Percentiles rank a stretch among this genome's conserved stretches.
Evolutionary conservation across 2,113 vertebrate species (phyloP).

Genomic region (Brienomyrus longianalis): DNA sequence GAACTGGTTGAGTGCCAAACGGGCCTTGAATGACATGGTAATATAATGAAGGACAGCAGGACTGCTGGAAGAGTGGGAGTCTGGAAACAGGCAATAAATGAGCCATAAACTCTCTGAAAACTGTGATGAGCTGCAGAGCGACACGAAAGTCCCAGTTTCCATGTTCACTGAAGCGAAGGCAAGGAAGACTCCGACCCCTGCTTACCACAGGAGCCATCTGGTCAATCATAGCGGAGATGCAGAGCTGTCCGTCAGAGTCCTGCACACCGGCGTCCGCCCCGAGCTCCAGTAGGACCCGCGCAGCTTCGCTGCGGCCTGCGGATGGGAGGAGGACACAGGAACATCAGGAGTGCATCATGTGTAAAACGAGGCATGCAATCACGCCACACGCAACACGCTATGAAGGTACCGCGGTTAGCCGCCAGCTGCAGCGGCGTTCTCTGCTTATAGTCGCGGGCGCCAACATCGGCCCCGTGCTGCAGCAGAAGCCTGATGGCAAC

Average conservation of each 20-base stretch:
- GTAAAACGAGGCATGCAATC: background rate
- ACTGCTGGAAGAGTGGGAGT: background rate
- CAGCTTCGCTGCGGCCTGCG: slow-evolving; percentile 50
- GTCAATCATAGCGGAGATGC: slow-evolving; percentile 56
- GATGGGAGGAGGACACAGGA: background rate
- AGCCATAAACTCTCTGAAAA: background rate
- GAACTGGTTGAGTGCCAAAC: slow-evolving; percentile 54
- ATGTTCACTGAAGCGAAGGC: background rate
- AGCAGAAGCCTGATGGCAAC: slow-evolving; percentile 42
- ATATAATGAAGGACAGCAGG: background rate
- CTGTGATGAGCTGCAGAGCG: background rate
- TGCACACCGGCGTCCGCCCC: slow-evolving; percentile 48
- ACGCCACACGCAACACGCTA: background rate
- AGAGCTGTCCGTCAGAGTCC: slow-evolving; percentile 55
- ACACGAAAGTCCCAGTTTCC: background rate
- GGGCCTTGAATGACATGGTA: slow-evolving; percentile 42
- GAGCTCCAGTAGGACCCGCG: slow-evolving; percentile 44
- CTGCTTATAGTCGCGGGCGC: slow-evolving; percentile 46
- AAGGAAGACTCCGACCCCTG: background rate
- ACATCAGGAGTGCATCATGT: background rate
- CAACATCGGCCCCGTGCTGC: slow-evolving; percentile 41
- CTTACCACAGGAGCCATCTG: slow-evolving; percentile 54
- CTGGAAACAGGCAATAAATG: background rate
- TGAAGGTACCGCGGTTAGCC: slow-evolving; percentile 44
- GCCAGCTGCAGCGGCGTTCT: slow-evolving; percentile 56